Base-by-base conservation (phyloP, 2,113 vertebrate species). In the Pteruthius melanotis region DNA sequence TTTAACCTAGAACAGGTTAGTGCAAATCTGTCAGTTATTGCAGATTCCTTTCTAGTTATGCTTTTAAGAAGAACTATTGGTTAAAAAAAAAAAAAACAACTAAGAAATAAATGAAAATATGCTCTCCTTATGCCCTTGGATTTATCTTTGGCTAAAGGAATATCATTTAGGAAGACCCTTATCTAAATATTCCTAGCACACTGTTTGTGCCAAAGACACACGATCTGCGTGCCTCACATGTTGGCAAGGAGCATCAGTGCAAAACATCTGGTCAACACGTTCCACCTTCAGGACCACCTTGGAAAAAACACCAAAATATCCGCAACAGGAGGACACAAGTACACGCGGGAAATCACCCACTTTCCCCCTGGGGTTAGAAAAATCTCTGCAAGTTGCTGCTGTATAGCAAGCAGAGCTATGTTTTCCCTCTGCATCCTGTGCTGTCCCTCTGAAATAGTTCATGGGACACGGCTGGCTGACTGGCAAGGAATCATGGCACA, bases 291-390 rank as follows among this genome's bases (percentile, higher is more conserved):
- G 35, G 57, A 86, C 54, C 5, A 6, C 59, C 59, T 31, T 10
- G 50, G 45, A 66, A 83, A 68, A 83, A 88, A 89, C 21, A 69
- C 14, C 27, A 77, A 92, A 66, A 44, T n/a, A 66, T 31, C 35
- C 64, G 13, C n/a, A 77, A 22, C 0, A 63, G 54, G 30, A 68
- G 20, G 23, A 50, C 27, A 31, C 2, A 18, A 76, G 24, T 13
- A 39, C 2, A 1, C 0, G 0, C 18, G 60, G 47, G 23, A n/a
- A 3, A 76, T 33, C 27, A 65, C 18, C 9, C 20, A 27, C 39
- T 59, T 84, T 40, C 3, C 24, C 27, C 14, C 28, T n/a, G 2
- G 10, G 14, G 11, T 54, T 27, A 74, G 52, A 66, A 28, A 45
- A 57, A 56, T 35, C 19, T 24, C 63, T n/a, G 11, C 8, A 14